Evolutionary conservation across 1,140 invertebrate genomes (phyloP), one percentile per base, ranked within the genome.

Genomic region (Drosophila arizonae): DNA sequence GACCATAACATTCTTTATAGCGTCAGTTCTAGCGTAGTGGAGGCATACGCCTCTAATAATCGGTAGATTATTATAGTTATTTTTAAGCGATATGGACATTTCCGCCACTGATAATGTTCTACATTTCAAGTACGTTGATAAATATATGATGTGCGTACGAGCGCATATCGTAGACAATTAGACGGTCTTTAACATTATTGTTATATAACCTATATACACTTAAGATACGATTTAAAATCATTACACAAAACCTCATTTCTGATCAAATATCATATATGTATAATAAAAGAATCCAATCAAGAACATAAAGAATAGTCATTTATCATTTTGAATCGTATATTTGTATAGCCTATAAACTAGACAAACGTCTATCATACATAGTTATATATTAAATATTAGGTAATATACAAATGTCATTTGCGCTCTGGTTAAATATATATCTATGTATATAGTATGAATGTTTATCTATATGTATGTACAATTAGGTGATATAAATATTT

Each of bases 21-120:
- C 48, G 51, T 8, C n/a, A 3, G n/a, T 36, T 21, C 11, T 33
- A 17, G 26, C 43, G 26, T 28, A 36, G 6, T 57, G 39, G 2
- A 33, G 13, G 9, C 48, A 61, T 64, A 81, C 74, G 63, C 74
- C 71, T 45, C 57, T 48, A 73, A 77, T 68, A 71, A 69, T 77
- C 73, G 79, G 68, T 80, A 67, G 77, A 74, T 84, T 72, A 77
- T 30, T 48, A 60, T 10, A 50, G 57, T 70, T 75, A 70, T 77
- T 84, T 73, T 50, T 67, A 51, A 76, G 41, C 58, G 67, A 67
- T 76, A 67, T 28, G 52, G 50, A 79, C 77, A 79, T 84, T 85
- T 84, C 81, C 81, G 81, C 65, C 46, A 15, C 45, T 56, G 80
- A 84, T 84, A 85, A 55, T 39, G 52, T 46, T 43, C 6, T 3